A percentile compares a stretch with the other conserved stretches of the same genome.
phyloP scores from a whole-genome alignment of 2,113 vertebrate genomes.

The Spilogale gracilis region DNA sequence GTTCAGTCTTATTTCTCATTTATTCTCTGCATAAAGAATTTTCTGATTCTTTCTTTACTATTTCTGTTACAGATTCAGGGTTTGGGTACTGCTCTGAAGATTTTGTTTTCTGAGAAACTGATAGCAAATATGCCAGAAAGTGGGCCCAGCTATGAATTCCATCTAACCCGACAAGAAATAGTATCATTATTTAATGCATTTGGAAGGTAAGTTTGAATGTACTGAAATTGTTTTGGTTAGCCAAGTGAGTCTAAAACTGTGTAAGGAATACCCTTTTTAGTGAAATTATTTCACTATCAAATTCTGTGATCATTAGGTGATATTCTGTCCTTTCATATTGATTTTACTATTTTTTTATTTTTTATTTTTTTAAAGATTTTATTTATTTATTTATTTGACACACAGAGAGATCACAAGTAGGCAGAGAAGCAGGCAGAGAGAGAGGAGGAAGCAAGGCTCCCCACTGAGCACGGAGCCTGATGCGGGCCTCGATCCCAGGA shows the following conservation, averaged over 20 bases:
- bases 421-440: no score
- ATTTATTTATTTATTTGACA: no score
- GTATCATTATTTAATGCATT: slow-evolving; percentile 96
- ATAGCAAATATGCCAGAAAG: slow-evolving; percentile 92
- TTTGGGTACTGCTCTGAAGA: slow-evolving; percentile 95
- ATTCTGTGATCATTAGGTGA: slow-evolving; percentile 32
- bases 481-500: no score
- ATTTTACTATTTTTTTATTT: background rate
- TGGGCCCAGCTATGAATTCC: slow-evolving; percentile 90
- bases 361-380: no score
- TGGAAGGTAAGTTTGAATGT: slow-evolving; percentile 90
- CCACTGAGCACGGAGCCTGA: no score
- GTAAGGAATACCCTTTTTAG: slow-evolving; percentile 45
- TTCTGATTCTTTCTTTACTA: slow-evolving; percentile 1
- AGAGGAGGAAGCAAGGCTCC: no score
- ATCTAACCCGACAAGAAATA: slow-evolving; percentile 95
- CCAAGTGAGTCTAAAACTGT: slow-evolving; percentile 50
- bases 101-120: slow-evolving; percentile 95
- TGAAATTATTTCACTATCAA: slow-evolving; percentile 34
- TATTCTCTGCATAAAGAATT: background rate
- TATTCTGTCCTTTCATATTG: slow-evolving; percentile 35
- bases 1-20: background rate
- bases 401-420: no score
- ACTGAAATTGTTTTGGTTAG: slow-evolving; percentile 53
- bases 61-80: slow-evolving; percentile 92